These are phyloP conservation scores for Leptobrachium leishanense DNA, from an alignment of 2,113 vertebrate species.

Conservation along the genomic window DNA sequence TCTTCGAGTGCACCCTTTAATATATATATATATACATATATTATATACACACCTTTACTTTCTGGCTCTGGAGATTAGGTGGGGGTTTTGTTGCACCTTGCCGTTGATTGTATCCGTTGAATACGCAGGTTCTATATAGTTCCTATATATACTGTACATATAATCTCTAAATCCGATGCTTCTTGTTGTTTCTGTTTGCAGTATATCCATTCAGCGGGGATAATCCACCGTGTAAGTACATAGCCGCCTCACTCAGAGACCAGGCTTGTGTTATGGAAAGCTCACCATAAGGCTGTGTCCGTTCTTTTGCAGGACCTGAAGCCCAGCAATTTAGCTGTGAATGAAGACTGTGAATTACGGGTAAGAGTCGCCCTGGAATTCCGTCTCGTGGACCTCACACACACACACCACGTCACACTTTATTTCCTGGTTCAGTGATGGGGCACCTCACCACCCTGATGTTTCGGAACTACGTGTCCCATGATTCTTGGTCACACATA, in stretches of 20 bases:
- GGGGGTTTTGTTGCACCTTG: too few relatives aligned
- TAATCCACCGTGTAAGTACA: conserved; percentile 92
- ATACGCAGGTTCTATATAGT: too few relatives aligned
- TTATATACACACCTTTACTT: too few relatives aligned
- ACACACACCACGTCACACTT: neutral
- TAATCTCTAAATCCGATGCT: too few relatives aligned
- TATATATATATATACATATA: too few relatives aligned
- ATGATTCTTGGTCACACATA: too few relatives aligned
- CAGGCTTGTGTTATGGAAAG: neutral
- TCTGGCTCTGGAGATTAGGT: too few relatives aligned
- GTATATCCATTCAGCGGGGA: conserved; percentile 97
- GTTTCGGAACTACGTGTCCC: too few relatives aligned
- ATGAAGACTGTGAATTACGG: conserved; percentile 95
- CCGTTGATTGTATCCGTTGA: too few relatives aligned
- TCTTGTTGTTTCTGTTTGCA: conserved; percentile 58
- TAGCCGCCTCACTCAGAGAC: too few relatives aligned
- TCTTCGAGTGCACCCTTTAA: too few relatives aligned
- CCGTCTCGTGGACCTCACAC: neutral
- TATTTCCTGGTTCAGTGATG: neutral
- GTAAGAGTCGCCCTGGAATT: conserved; percentile 61
- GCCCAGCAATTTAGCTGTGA: conserved; percentile 94
- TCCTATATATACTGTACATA: too few relatives aligned
- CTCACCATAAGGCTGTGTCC: neutral
- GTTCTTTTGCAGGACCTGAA: conserved; percentile 83
- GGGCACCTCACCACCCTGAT: neutral